Evolutionary conservation across 92 coral and sea anemone genomes (phyloP).

Genomic region (Diadumene lineata): DNA sequence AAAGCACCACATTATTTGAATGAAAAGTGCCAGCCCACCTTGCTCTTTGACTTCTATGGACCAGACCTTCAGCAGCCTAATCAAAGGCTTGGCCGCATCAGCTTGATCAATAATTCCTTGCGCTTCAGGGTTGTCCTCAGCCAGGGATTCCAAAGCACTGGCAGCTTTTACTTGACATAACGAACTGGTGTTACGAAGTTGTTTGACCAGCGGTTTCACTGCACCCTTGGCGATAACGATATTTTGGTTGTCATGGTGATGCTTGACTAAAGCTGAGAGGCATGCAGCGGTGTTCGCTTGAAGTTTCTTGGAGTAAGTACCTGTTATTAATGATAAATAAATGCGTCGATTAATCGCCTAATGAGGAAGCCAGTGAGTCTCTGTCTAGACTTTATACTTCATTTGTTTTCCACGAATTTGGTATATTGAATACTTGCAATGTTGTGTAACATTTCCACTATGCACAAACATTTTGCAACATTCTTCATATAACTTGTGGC

Average conservation of each 20-base stretch:
- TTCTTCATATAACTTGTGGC: too few relatives aligned
- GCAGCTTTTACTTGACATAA: slow-evolving; percentile 99
- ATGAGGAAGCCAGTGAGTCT: too few relatives aligned
- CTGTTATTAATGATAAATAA: too few relatives aligned
- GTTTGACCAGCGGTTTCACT: slow-evolving; percentile 78
- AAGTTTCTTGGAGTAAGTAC: slow-evolving; percentile 87
- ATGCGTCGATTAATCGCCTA: too few relatives aligned
- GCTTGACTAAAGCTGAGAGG: slow-evolving; percentile 78
- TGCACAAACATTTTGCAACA: too few relatives aligned
- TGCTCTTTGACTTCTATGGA: slow-evolving; percentile 95
- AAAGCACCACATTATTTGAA: too few relatives aligned
- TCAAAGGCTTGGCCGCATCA: slow-evolving; percentile 91
- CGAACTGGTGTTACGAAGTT: slow-evolving; percentile 70
- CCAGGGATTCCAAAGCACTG: slow-evolving; percentile 88
- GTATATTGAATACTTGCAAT: too few relatives aligned
- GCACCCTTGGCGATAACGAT: slow-evolving; percentile 83
- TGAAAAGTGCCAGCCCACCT: slow-evolving; percentile 32
- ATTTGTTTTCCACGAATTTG: too few relatives aligned
- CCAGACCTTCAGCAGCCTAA: slow-evolving; percentile 93
- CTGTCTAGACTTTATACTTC: too few relatives aligned
- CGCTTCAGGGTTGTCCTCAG: slow-evolving; percentile 81
- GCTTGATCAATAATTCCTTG: slow-evolving; percentile 89
- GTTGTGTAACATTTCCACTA: too few relatives aligned
- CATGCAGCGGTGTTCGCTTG: slow-evolving; percentile 97
- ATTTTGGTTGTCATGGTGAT: slow-evolving; percentile 83